Evolutionary conservation across 2,113 vertebrate species (phyloP).

Genomic region (Rhinolophus sinicus): DNA sequence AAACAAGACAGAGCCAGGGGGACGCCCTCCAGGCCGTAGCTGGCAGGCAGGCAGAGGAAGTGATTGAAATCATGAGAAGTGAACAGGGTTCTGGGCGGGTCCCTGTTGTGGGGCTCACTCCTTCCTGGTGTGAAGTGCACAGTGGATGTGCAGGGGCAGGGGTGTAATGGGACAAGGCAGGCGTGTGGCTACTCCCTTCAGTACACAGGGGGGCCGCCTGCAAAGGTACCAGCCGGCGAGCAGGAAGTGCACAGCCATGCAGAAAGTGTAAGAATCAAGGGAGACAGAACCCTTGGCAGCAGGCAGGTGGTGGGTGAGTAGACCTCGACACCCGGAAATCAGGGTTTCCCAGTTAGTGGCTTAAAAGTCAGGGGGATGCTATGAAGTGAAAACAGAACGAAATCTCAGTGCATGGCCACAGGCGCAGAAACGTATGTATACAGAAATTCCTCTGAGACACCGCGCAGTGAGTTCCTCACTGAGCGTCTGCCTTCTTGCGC

Average conservation of each 20-base stretch:
- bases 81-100: not conserved
- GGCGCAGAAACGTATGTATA: rapidly evolving
- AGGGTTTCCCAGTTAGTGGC: not conserved
- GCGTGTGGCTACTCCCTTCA: not conserved
- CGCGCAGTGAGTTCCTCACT: not conserved
- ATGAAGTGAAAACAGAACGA: no score
- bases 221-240: not conserved
- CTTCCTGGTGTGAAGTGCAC: not conserved
- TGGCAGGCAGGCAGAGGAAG: not conserved
- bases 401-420: rapidly evolving
- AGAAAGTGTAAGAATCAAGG: not conserved
- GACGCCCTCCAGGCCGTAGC: not conserved
- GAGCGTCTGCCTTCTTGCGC: not conserved
- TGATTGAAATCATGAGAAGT: not conserved
- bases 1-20: not conserved
- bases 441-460: not conserved
- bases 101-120: not conserved
- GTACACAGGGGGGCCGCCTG: not conserved
- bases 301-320: not conserved
- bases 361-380: not conserved
- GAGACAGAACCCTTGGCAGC: not conserved
- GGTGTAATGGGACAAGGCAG: not conserved
- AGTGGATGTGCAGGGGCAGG: not conserved
- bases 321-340: no score
- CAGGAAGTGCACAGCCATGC: no score